Conservation (phyloP, 2,888 invertebrate genomes). For the Acanthacorydalis orientalis region DNA sequence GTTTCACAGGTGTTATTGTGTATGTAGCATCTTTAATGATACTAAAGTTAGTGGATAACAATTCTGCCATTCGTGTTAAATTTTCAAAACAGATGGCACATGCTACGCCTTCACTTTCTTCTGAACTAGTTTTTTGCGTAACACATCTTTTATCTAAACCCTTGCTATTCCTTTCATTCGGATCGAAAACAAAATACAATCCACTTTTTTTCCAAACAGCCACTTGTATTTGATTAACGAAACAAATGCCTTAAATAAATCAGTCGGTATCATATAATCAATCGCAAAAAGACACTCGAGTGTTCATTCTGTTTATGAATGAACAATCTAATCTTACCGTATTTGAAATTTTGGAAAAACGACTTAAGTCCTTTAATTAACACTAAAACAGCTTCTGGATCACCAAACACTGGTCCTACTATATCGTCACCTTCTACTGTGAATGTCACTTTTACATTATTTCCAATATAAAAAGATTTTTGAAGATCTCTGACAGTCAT, state of each 20-base stretch:
- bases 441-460: slow-evolving; percentile 5
- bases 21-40: neutral
- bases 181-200: slow-evolving; percentile 26
- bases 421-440: slow-evolving; percentile 1
- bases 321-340: slow-evolving; percentile 19
- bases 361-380: slow-evolving; percentile 19
- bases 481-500: slow-evolving; percentile 17
- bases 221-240: slow-evolving; percentile 13
- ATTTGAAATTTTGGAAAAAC: slow-evolving; percentile 22
- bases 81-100: neutral
- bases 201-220: slow-evolving; percentile 21
- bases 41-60: neutral
- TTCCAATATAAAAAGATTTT: slow-evolving; percentile 19
- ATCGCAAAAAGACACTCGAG: too few relatives aligned
- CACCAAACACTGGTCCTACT: neutral
- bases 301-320: too few relatives aligned
- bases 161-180: slow-evolving; percentile 25
- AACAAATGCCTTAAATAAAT: neutral
- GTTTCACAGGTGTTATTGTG: too few relatives aligned
- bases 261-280: too few relatives aligned
- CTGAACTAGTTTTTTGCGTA: neutral
- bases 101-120: neutral
- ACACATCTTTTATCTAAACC: slow-evolving; percentile 19
- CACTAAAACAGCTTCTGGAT: slow-evolving; percentile 16
- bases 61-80: neutral